Conservation (phyloP, 2,113 vertebrate species). For the Corythaeola cristata region DNA sequence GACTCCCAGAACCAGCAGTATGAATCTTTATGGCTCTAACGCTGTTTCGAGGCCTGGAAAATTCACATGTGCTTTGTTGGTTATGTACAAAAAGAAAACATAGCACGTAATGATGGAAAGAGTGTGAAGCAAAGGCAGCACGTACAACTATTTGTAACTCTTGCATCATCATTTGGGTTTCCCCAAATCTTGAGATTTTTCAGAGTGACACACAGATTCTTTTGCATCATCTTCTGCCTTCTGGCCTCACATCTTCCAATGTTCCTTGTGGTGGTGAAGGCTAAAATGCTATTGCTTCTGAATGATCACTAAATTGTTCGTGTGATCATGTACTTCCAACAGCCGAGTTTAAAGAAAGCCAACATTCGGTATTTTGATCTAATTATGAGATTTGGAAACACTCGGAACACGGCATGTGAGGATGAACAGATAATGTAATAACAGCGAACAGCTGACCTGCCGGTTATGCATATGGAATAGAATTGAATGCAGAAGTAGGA, state of each 20-base stretch:
- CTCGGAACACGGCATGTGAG: neutral
- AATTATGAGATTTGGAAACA: neutral
- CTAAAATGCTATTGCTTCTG: neutral
- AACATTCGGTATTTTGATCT: neutral
- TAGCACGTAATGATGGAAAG: neutral
- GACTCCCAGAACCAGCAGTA: neutral
- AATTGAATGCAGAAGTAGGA: neutral
- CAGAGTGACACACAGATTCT: neutral
- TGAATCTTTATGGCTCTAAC: neutral
- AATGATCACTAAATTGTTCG: neutral
- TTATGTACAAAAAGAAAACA: neutral
- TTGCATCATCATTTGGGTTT: neutral
- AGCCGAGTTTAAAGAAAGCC: neutral
- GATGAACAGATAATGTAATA: neutral
- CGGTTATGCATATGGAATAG: neutral
- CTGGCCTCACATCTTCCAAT: neutral
- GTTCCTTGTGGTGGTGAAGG: neutral
- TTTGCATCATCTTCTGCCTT: neutral
- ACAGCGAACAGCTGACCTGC: neutral
- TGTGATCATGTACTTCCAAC: neutral
- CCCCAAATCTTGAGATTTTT: neutral
- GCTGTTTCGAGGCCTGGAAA: neutral
- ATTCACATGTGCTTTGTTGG: neutral
- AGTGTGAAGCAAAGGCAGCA: neutral
- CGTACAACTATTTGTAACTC: neutral